These are phyloP conservation scores for Heliopora coerulea DNA, from an alignment of 92 coral and sea anemone species.

Conservation along the genomic window DNA sequence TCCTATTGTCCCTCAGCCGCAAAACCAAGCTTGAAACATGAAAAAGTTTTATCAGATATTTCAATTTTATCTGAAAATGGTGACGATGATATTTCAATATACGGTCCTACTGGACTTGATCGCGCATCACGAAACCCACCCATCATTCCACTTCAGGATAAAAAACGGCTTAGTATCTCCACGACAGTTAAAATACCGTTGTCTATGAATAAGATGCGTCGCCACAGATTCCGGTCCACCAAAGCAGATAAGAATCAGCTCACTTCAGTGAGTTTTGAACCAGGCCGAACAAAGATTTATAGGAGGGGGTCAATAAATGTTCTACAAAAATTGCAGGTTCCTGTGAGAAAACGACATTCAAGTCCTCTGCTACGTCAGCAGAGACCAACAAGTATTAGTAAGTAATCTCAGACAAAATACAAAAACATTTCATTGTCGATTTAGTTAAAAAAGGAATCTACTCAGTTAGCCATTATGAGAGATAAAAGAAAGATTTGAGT, in stretches of 20 bases:
- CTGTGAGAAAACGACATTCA: not conserved
- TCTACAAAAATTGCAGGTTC: not conserved
- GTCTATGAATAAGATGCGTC: conserved; percentile 20
- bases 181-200: conserved; percentile 7
- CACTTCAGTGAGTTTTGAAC: not conserved
- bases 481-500: no score
- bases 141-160: not conserved
- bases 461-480: no score
- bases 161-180: conserved; percentile 8
- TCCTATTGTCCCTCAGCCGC: conserved; percentile 50
- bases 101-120: not conserved
- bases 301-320: not conserved
- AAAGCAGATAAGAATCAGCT: not conserved
- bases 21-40: not conserved
- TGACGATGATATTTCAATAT: not conserved
- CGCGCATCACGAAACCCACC: not conserved
- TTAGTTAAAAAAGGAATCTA: no score
- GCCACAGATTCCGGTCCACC: not conserved
- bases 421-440: no score
- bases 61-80: conserved; percentile 11
- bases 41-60: conserved; percentile 1
- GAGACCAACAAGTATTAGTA: not conserved
- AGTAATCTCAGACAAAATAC: no score
- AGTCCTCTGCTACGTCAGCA: not conserved
- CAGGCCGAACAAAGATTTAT: not conserved